A percentile compares a stretch with the other conserved stretches of the same genome.
Evolutionary conservation across 2,113 vertebrate genomes (phyloP).

Genomic region (Phyllostomus hastatus): DNA sequence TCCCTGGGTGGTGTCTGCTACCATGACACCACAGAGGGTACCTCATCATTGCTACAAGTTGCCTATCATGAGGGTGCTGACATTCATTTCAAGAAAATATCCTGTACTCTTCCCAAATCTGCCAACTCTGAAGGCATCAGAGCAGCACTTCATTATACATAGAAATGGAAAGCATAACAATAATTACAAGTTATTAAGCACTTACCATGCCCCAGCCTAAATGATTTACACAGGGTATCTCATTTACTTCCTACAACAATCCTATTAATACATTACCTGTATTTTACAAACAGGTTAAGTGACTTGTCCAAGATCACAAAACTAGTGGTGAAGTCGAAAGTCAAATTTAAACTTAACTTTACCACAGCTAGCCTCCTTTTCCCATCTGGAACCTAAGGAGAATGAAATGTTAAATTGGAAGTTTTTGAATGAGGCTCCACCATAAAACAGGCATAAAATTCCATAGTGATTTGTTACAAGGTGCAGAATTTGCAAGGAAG

Average conservation of each 20-base stretch:
- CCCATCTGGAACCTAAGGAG: background rate
- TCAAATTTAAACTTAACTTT: background rate
- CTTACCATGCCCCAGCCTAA: background rate
- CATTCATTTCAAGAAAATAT: background rate
- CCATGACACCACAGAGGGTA: background rate
- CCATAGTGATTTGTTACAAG: background rate
- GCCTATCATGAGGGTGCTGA: background rate
- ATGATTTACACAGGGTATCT: background rate
- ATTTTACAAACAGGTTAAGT: background rate
- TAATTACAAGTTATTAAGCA: background rate
- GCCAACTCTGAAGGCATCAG: background rate
- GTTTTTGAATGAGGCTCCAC: background rate
- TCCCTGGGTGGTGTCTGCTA: background rate
- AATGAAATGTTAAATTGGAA: background rate
- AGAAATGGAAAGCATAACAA: background rate
- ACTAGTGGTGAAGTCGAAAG: background rate
- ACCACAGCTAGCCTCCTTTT: background rate
- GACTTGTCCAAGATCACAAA: background rate
- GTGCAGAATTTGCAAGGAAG: background rate
- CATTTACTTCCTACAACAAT: background rate
- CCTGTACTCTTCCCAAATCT: background rate
- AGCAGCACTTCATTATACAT: background rate
- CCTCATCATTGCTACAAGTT: background rate
- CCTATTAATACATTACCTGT: background rate
- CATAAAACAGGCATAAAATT: background rate